phyloP scores from a whole-genome alignment of 2,888 invertebrate species.

The Troides helena region DNA sequence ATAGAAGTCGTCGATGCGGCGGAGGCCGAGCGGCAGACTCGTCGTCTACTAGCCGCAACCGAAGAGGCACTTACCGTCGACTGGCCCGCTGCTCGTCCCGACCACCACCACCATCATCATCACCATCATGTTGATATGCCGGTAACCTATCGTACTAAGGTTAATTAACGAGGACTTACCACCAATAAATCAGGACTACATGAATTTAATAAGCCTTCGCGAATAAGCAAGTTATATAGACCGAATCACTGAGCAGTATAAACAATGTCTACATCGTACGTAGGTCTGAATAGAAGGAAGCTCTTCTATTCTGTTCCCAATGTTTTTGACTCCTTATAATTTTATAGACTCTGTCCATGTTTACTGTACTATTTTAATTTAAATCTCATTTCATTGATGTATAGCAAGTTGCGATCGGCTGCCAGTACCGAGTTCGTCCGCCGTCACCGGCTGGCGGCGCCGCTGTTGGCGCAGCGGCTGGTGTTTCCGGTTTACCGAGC shows the following conservation, averaged over 20 bases:
- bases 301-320: too few relatives aligned
- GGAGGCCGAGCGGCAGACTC: slow-evolving; percentile 62
- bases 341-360: too few relatives aligned
- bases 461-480: slow-evolving; percentile 35
- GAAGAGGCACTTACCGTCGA: slow-evolving; percentile 68
- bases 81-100: slow-evolving; percentile 53
- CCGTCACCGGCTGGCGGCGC: slow-evolving; percentile 48
- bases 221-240: too few relatives aligned
- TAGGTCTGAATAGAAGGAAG: too few relatives aligned
- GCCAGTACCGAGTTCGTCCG: slow-evolving; percentile 59
- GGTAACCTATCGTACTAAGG: slow-evolving; percentile 34
- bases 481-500: slow-evolving; percentile 28
- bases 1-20: slow-evolving; percentile 37
- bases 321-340: too few relatives aligned
- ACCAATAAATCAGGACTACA: too few relatives aligned
- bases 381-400: background rate
- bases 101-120: slow-evolving; percentile 48
- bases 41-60: slow-evolving; percentile 66
- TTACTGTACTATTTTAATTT: background rate
- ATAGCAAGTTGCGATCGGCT: slow-evolving; percentile 47
- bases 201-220: too few relatives aligned
- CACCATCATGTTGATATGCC: slow-evolving; percentile 53
- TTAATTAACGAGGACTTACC: too few relatives aligned
- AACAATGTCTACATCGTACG: too few relatives aligned
- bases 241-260: too few relatives aligned